Conservation (phyloP, 2,888 invertebrate genomes). For the Trichopria drosophilae region DNA sequence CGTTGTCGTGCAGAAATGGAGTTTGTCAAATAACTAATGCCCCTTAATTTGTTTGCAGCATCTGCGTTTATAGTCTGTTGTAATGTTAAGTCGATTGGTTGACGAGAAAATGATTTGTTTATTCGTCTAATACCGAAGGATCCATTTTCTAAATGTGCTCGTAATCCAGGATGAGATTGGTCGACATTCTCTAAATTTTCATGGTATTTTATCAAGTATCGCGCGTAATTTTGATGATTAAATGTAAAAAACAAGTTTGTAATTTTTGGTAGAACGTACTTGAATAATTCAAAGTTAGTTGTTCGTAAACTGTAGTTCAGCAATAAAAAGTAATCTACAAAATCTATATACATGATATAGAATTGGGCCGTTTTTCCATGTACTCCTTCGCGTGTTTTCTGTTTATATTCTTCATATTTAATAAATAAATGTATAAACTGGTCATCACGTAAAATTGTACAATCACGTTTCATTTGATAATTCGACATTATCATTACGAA, state of each 20-base stretch:
- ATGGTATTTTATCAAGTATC: conserved; percentile 44
- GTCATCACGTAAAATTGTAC: too few species aligned
- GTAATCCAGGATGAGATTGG: conserved; percentile 45
- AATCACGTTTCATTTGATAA: too few species aligned
- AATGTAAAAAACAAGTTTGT: conserved; percentile 45
- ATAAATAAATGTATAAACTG: too few species aligned
- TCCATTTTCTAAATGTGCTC: conserved; percentile 39
- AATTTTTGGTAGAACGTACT: conserved; percentile 43
- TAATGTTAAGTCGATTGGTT: conserved; percentile 36
- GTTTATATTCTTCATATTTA: conserved; percentile 36
- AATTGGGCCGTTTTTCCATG: conserved; percentile 48
- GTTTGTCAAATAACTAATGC: conserved; percentile 26
- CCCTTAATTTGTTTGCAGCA: conserved; percentile 34
- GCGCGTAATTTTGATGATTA: conserved; percentile 50
- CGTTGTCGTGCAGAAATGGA: conserved; percentile 44
- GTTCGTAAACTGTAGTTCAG: conserved; percentile 44
- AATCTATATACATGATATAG: conserved; percentile 42
- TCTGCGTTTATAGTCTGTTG: conserved; percentile 39
- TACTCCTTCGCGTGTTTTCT: conserved; percentile 36
- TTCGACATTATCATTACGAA: too few species aligned
- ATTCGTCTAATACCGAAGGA: conserved; percentile 47
- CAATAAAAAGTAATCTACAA: conserved; percentile 41
- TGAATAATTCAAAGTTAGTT: conserved; percentile 43
- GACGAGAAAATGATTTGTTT: conserved; percentile 33
- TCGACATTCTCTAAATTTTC: conserved; percentile 45